Percentiles rank a stretch among this genome's conserved stretches.
phyloP scores from a whole-genome alignment of 2,113 vertebrate species.

The Prinia subflava region DNA sequence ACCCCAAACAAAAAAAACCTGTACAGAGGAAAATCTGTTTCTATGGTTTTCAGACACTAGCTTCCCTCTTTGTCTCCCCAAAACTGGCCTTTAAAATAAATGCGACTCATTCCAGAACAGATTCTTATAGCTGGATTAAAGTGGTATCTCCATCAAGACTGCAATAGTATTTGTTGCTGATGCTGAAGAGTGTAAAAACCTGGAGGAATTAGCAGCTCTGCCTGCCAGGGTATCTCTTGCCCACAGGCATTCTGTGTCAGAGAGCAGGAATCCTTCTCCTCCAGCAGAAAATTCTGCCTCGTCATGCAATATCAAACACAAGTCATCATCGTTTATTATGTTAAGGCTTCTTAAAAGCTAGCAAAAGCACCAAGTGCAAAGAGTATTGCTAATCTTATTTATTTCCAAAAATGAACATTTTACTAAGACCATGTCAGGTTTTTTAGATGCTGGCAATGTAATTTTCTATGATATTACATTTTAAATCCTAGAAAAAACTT shows the following conservation, averaged over 20 bases:
- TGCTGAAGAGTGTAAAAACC: slow-evolving; percentile 44
- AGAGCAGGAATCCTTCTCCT: slow-evolving; percentile 12
- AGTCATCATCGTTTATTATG: neutral
- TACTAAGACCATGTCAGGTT: neutral
- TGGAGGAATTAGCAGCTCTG: slow-evolving; percentile 39
- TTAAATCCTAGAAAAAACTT: neutral
- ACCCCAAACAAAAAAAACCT: neutral
- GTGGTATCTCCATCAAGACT: slow-evolving; percentile 34
- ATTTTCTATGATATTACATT: neutral
- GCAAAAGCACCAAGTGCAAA: neutral
- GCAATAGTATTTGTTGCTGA: slow-evolving; percentile 52
- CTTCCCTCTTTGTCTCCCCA: neutral
- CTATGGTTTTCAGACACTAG: slow-evolving; percentile 16
- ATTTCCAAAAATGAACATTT: neutral
- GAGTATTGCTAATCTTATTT: neutral
- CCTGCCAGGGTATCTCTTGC: slow-evolving; percentile 13
- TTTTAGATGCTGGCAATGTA: neutral
- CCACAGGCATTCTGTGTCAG: neutral
- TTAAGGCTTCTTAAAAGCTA: neutral
- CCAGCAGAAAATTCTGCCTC: slow-evolving; percentile 53
- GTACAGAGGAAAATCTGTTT: neutral
- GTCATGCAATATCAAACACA: slow-evolving; percentile 40
- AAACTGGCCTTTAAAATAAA: slow-evolving; percentile 56
- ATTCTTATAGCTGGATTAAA: slow-evolving; percentile 58
- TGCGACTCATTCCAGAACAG: slow-evolving; percentile 57